These are phyloP conservation scores for Jordanella pulchra DNA, from an alignment of 2,797 vertebrate genomes.

Conservation along the genomic window DNA sequence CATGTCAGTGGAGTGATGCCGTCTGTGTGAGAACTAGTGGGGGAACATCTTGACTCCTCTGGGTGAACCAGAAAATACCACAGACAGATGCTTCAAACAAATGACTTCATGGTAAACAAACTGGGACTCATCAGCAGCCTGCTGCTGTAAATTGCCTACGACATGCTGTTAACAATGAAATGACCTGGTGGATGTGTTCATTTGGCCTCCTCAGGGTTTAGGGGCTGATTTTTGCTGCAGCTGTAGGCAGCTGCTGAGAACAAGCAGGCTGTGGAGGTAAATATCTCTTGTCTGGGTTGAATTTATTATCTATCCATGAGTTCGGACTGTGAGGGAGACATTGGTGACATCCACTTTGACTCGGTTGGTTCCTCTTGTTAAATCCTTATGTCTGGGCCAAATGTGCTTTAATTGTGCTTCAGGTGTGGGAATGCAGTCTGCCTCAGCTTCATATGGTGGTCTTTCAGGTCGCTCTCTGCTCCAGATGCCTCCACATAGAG, in stretches of 20 bases:
- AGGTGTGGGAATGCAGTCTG: not conserved
- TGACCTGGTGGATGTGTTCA: conserved; percentile 36
- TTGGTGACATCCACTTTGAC: conserved; percentile 37
- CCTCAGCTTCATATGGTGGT: not conserved
- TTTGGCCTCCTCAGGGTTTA: conserved; percentile 16
- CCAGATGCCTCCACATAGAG: not conserved
- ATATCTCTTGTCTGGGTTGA: not conserved
- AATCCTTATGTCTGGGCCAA: conserved; percentile 56
- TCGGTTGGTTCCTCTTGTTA: conserved; percentile 60
- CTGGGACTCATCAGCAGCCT: conserved; percentile 36
- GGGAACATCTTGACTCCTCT: conserved; percentile 35
- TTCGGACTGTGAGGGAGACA: too few species aligned
- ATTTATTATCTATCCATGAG: too few species aligned
- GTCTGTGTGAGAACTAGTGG: conserved; percentile 14
- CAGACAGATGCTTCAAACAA: conserved; percentile 53
- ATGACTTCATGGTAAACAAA: conserved; percentile 49
- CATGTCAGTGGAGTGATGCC: conserved; percentile 1
- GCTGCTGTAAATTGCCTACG: conserved; percentile 68
- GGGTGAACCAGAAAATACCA: conserved; percentile 56
- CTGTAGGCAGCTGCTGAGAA: too few species aligned
- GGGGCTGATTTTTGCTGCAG: too few species aligned
- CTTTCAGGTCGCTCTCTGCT: not conserved
- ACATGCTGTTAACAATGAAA: conserved; percentile 56
- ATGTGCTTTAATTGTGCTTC: conserved; percentile 42
- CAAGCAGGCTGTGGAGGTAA: too few species aligned